These are phyloP conservation scores for Luehdorfia chinensis DNA, from an alignment of 1,140 invertebrate species.

Conservation along the genomic window DNA sequence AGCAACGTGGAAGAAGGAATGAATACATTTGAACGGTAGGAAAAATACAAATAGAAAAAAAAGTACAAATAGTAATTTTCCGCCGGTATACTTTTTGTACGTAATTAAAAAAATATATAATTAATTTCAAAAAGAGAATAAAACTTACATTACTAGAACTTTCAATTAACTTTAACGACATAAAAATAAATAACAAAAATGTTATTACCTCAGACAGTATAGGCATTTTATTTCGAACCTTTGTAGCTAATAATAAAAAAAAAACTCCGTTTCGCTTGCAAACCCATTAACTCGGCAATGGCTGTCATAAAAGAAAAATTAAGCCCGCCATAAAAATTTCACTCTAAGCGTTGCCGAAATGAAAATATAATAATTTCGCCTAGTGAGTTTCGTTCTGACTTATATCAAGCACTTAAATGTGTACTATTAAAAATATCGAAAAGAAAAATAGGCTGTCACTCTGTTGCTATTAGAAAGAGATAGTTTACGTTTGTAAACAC, in stretches of 20 bases:
- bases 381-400: constrained; percentile 25
- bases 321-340: constrained; percentile 39
- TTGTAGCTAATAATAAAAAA: constrained; percentile 25
- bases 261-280: constrained; percentile 8
- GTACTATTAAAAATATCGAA: not conserved
- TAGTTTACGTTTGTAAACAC: no score
- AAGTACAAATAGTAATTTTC: not conserved
- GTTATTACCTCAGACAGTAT: constrained; percentile 4
- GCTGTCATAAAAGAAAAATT: constrained; percentile 41
- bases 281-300: constrained; percentile 22
- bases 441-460: not conserved
- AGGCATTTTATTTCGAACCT: constrained; percentile 8
- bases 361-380: constrained; percentile 39
- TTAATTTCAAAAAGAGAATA: not conserved
- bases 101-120: not conserved
- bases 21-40: no score
- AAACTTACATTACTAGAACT: not conserved
- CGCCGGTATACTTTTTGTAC: no score
- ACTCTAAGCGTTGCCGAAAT: constrained; percentile 25
- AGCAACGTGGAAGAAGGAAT: no score
- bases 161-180: constrained; percentile 11
- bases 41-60: not conserved
- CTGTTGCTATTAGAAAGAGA: not conserved
- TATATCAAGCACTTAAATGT: constrained; percentile 21
- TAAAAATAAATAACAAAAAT: constrained; percentile 12